Percentiles rank a stretch among this genome's conserved stretches.
Conservation (phyloP, 2,797 vertebrate species). For the Odontamblyopus lacepedii region DNA sequence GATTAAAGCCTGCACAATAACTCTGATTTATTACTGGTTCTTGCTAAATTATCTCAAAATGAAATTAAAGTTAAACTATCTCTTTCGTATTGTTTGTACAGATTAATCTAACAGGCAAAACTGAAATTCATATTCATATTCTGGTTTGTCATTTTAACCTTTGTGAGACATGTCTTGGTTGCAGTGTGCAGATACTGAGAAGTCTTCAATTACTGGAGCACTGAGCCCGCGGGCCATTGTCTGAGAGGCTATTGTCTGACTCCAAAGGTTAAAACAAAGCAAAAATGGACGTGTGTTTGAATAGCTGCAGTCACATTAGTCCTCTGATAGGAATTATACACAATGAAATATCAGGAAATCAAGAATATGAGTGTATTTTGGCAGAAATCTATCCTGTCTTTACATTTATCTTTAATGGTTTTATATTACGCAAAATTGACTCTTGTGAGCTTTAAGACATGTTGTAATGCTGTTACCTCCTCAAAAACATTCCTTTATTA, state of each 20-base stretch:
- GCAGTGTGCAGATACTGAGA: conserved; percentile 57
- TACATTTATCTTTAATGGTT: too few relatives aligned
- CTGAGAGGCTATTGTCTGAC: conserved; percentile 46
- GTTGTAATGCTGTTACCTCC: too few relatives aligned
- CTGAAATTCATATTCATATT: too few relatives aligned
- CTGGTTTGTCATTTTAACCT: not conserved
- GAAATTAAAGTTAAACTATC: too few relatives aligned
- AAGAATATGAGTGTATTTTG: not conserved
- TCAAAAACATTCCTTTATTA: too few relatives aligned
- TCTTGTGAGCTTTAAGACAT: too few relatives aligned
- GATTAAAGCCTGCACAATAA: too few relatives aligned
- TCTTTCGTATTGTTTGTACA: too few relatives aligned
- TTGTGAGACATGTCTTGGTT: not conserved
- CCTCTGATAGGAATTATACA: conserved; percentile 33
- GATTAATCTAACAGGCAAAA: not conserved
- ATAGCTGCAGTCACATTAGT: conserved; percentile 17
- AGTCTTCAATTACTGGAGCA: conserved; percentile 63
- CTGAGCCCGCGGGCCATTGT: conserved; percentile 51
- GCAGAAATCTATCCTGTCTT: too few relatives aligned
- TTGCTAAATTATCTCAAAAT: too few relatives aligned
- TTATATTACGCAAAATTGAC: too few relatives aligned
- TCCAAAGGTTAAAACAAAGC: conserved; percentile 54
- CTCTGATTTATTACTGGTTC: too few relatives aligned
- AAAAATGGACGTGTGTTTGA: conserved; percentile 40
- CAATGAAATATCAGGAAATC: not conserved